phyloP scores from a whole-genome alignment of 2,888 invertebrate genomes.

The Lagria hirta region DNA sequence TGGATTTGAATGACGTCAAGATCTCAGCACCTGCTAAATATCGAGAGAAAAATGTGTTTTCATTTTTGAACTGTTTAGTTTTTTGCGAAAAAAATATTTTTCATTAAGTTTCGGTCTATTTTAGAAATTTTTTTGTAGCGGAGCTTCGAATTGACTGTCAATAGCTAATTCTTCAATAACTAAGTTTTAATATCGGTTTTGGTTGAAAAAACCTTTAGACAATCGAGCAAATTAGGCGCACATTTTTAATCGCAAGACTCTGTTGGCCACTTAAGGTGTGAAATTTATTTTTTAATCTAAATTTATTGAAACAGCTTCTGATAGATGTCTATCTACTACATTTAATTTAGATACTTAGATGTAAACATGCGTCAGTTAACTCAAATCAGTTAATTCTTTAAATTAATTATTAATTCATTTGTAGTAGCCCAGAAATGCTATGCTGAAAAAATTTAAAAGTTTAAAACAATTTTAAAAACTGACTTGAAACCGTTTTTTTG shows the following conservation, averaged over 20 bases:
- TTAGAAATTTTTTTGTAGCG: background rate
- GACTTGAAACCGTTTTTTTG: too few relatives aligned
- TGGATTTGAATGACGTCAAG: conserved; percentile 45
- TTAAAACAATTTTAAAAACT: too few relatives aligned
- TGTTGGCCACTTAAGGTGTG: too few relatives aligned
- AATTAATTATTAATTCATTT: too few relatives aligned
- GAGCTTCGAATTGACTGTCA: background rate
- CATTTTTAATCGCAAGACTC: background rate
- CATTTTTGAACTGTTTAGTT: conserved; percentile 13
- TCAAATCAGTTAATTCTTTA: too few relatives aligned
- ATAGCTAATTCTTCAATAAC: background rate
- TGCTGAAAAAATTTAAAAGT: too few relatives aligned
- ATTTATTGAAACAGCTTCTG: too few relatives aligned
- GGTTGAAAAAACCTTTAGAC: background rate
- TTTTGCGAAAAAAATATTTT: background rate
- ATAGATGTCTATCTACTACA: too few relatives aligned
- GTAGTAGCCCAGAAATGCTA: too few relatives aligned
- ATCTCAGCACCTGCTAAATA: conserved; percentile 50
- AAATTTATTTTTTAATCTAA: too few relatives aligned
- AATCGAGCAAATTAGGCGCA: background rate
- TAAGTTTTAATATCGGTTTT: background rate
- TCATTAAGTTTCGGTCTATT: background rate
- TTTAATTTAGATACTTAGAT: too few relatives aligned
- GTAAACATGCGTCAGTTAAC: too few relatives aligned
- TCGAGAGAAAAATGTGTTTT: conserved; percentile 21